Evolutionary conservation across 1,140 invertebrate species (phyloP).

Genomic region (Acromyrmex charruanus): DNA sequence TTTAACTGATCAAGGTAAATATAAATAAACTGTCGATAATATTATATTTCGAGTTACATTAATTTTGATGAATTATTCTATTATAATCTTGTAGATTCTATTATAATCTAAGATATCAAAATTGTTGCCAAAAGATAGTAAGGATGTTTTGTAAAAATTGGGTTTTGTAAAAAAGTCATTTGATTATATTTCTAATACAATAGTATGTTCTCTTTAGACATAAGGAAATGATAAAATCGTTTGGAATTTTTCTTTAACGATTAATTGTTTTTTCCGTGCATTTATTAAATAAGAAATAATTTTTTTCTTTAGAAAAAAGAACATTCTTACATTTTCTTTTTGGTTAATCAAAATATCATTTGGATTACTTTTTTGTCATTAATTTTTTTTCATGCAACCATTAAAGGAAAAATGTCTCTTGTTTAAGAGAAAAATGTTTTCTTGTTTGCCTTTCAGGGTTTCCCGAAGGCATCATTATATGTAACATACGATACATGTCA

Average conservation of each 20-base stretch:
- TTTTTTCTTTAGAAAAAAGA: slow-evolving; percentile 6
- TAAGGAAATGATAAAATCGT: not conserved
- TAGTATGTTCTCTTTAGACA: too few relatives aligned
- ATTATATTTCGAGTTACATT: too few relatives aligned
- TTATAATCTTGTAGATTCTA: too few relatives aligned
- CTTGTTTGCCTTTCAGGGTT: slow-evolving; percentile 8
- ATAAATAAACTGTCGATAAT: too few relatives aligned
- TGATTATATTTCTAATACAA: too few relatives aligned
- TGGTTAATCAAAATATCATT: not conserved
- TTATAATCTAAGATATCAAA: too few relatives aligned
- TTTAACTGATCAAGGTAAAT: too few relatives aligned
- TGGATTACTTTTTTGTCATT: slow-evolving; percentile 18
- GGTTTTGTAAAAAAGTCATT: too few relatives aligned
- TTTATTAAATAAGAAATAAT: not conserved
- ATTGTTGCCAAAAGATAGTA: too few relatives aligned
- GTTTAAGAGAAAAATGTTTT: slow-evolving; percentile 40
- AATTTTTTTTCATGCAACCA: not conserved
- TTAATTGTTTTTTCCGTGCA: not conserved
- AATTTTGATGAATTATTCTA: too few relatives aligned
- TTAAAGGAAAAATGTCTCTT: slow-evolving; percentile 31
- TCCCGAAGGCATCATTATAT: not conserved
- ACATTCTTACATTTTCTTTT: not conserved
- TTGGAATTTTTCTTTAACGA: slow-evolving; percentile 9
- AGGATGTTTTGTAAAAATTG: too few relatives aligned
- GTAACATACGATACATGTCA: not conserved